phyloP scores from a whole-genome alignment of 2,113 vertebrate species.

The Callithrix jacchus region DNA sequence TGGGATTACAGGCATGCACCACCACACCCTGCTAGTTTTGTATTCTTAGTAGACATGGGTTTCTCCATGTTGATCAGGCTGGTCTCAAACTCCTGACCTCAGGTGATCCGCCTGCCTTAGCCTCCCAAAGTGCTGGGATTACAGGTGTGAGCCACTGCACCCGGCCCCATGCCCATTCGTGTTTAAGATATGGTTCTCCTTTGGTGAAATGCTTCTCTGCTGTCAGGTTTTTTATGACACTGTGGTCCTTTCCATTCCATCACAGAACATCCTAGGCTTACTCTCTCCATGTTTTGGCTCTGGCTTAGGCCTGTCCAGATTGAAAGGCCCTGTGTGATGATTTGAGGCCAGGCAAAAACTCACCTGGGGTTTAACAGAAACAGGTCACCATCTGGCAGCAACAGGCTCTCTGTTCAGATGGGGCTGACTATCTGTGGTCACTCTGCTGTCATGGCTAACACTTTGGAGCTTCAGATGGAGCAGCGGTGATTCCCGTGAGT shows the following conservation, averaged over 20 bases:
- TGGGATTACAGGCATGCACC: too few species aligned
- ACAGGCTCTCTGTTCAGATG: rapidly evolving
- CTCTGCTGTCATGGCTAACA: neutral
- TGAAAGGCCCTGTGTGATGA: neutral
- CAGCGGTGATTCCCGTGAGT: rapidly evolving
- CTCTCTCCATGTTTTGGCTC: neutral
- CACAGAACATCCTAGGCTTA: too few species aligned
- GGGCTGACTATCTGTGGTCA: neutral
- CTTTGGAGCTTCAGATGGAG: neutral
- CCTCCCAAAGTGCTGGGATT: too few species aligned
- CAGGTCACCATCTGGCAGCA: neutral
- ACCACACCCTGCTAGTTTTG: too few species aligned
- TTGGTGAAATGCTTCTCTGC: neutral
- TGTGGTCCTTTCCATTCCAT: neutral
- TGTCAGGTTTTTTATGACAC: neutral
- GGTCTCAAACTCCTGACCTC: too few species aligned
- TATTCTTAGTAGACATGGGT: too few species aligned
- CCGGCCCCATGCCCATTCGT: neutral
- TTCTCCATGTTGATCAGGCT: too few species aligned
- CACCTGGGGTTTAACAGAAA: neutral
- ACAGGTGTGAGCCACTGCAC: too few species aligned
- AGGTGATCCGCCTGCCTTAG: too few species aligned
- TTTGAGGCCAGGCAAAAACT: neutral
- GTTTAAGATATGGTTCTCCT: neutral
- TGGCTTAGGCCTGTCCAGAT: neutral